These are phyloP conservation scores for Stichodactyla mertensii DNA, from an alignment of 64 coral and sea anemone genomes.

Conservation along the genomic window DNA sequence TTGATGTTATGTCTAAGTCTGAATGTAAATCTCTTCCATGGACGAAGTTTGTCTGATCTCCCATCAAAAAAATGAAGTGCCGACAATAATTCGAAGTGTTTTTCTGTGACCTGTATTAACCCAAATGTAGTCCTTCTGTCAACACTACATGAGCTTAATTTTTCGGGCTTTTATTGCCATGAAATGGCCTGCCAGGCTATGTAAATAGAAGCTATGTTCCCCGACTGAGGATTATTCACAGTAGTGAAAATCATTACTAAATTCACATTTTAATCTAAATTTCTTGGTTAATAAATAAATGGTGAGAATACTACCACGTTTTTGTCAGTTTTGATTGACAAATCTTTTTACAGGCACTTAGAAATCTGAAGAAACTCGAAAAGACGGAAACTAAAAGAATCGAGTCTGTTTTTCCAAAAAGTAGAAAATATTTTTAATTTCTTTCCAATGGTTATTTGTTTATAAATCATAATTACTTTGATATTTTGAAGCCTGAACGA, in stretches of 20 bases:
- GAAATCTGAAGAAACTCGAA: neutral
- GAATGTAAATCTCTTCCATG: neutral
- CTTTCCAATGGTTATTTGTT: neutral
- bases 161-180: neutral
- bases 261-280: neutral
- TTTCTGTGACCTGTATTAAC: slow-evolving; percentile 7
- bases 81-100: neutral
- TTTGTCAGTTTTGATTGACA: slow-evolving; percentile 1
- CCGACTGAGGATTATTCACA: neutral
- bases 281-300: neutral
- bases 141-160: neutral
- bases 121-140: neutral
- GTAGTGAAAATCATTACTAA: neutral
- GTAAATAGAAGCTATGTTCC: neutral
- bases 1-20: neutral
- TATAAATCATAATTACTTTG: neutral
- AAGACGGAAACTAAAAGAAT: neutral
- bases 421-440: neutral
- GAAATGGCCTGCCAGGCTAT: neutral
- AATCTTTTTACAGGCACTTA: neutral
- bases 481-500: too few relatives aligned
- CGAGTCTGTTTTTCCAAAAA: neutral
- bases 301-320: neutral
- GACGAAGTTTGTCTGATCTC: neutral
- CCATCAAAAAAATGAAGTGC: neutral